Base-by-base conservation (phyloP, 1,140 invertebrate species). In the Cepaea nemoralis region DNA sequence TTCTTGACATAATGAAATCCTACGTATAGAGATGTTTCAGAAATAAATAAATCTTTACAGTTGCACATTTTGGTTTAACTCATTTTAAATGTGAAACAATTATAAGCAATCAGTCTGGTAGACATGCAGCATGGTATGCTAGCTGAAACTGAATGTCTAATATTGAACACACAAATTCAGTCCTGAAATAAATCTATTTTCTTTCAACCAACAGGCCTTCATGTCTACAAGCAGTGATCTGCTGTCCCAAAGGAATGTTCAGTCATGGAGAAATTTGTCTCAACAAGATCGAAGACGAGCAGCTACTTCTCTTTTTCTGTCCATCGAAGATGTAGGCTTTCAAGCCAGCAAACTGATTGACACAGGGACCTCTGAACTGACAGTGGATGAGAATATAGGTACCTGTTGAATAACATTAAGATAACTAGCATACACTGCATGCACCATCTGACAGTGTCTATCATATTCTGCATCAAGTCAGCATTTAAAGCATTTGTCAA, bases 301-400 rank as follows among this genome's bases (percentile, higher is more conserved):
- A 33, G 78, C 69, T 42, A 80, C 78, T 33, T 71, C 69, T 19
- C 27, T 80, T 10, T 3, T 80, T 33, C 16, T 73, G 14, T 6
- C n/a, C 12, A 22, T 80, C 24, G 78, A 80, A 48, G 35, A 73
- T 27, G 37, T 39, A 10, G 78, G 78, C 6, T 80, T 71, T 33
- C 40, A 73, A 3, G 5, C 48, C 22, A 48, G 42, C 12, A 39
- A 14, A 2, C 8, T 48, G 12, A 50, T 80, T 27, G 67, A 48
- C 12, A n/a, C 59, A 24, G 78, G 78, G 14, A n/a, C 42, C 12
- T 67, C 67, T 27, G 69, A 73, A 33, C 27, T 71, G 27, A 67
- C 55, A 16, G 33, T 80, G 22, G 69, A 48, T 55, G 40, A 55
- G 12, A 80, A 80, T 80, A 55, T 80, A 50, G 69, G 78, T 80